Evolutionary conservation across 2,888 invertebrate genomes (phyloP).

Genomic region (Cerceris ruficornis): DNA sequence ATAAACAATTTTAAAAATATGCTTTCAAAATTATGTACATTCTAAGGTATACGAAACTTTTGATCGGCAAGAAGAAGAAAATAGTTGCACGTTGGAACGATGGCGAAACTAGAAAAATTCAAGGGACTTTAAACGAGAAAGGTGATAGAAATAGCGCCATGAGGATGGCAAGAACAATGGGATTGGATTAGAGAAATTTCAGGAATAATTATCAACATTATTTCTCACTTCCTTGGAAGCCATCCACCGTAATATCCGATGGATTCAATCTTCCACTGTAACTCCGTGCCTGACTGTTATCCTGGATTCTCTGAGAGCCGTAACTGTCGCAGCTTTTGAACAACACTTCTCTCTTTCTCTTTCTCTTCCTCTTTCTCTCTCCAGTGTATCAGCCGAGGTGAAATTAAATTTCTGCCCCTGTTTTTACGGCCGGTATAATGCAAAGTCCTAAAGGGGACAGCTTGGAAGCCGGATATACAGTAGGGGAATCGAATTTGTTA

Average conservation of each 20-base stretch:
- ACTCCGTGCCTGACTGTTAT: constrained; percentile 5
- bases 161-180: too few species aligned
- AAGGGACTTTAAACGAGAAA: neutral
- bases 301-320: constrained; percentile 25
- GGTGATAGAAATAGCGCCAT: neutral
- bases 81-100: neutral
- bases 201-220: constrained; percentile 17
- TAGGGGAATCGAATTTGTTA: constrained; percentile 1
- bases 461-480: neutral
- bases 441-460: neutral
- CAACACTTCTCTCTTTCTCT: neutral
- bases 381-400: neutral
- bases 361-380: neutral
- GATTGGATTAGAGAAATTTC: neutral
- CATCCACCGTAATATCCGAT: constrained; percentile 6
- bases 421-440: constrained; percentile 25
- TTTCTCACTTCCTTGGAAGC: constrained; percentile 12
- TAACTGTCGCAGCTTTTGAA: constrained; percentile 32
- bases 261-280: constrained; percentile 13
- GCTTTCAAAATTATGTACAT: too few species aligned
- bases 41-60: too few species aligned
- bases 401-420: constrained; percentile 30
- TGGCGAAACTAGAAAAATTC: neutral
- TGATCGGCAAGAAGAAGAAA: neutral
- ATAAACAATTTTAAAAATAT: too few species aligned